phyloP scores from a whole-genome alignment of 1,140 invertebrate genomes.

The Halesus radiatus region DNA sequence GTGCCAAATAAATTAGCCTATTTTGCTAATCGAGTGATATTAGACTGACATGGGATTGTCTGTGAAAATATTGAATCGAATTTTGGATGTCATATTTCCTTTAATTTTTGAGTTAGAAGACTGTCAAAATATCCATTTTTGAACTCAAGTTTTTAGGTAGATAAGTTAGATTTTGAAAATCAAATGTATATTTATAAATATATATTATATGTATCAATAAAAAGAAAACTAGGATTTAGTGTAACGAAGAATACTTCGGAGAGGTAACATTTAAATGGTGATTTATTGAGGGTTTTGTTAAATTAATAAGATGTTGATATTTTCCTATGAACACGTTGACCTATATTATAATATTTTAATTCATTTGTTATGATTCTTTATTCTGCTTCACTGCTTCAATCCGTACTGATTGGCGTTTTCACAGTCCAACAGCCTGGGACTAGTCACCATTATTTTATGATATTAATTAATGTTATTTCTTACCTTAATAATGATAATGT shows the following conservation, averaged over 20 bases:
- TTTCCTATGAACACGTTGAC: conserved; percentile 38
- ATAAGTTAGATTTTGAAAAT: conserved; percentile 31
- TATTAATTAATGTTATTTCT: too few relatives aligned
- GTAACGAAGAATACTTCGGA: background rate
- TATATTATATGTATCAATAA: conserved; percentile 14
- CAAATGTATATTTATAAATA: conserved; percentile 18
- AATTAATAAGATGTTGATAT: conserved; percentile 33
- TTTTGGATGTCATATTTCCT: conserved; percentile 36
- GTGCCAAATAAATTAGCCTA: conserved; percentile 39
- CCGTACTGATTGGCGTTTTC: too few relatives aligned
- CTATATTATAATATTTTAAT: conserved; percentile 19
- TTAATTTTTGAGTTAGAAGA: conserved; percentile 41
- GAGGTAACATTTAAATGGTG: conserved; percentile 30
- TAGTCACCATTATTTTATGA: too few relatives aligned
- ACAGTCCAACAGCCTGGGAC: too few relatives aligned
- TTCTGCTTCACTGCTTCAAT: too few relatives aligned
- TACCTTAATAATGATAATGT: too few relatives aligned
- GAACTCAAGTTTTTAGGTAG: conserved; percentile 34
- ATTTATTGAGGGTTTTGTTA: conserved; percentile 38
- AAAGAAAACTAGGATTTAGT: conserved; percentile 6
- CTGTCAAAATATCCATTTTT: conserved; percentile 41
- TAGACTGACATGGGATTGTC: conserved; percentile 39
- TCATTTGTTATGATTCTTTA: too few relatives aligned
- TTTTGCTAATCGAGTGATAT: conserved; percentile 44
- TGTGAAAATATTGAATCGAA: conserved; percentile 38